Percentiles rank a stretch among this genome's conserved stretches.
phyloP scores from a whole-genome alignment of 1,140 invertebrate genomes.

The Bombus ignitus region DNA sequence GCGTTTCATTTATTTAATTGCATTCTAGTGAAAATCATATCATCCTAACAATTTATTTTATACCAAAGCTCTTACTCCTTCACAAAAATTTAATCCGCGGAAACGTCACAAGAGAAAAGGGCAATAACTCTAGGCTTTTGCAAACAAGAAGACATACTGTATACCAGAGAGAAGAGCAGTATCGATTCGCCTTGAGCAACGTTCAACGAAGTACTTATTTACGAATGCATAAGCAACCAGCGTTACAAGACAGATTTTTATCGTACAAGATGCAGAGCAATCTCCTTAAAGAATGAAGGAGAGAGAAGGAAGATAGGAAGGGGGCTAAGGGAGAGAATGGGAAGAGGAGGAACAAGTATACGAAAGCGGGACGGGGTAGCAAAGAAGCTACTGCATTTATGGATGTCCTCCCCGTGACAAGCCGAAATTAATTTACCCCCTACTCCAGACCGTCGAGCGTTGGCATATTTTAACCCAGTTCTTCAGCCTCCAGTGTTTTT shows the following conservation, averaged over 20 bases:
- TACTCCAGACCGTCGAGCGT: constrained; percentile 49
- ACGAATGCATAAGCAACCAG: constrained; percentile 65
- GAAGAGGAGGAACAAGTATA: neutral
- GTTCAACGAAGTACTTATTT: constrained; percentile 47
- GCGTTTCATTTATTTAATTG: no score
- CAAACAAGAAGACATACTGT: neutral
- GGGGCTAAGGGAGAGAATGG: neutral
- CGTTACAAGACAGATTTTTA: constrained; percentile 56
- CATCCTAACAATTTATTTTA: neutral
- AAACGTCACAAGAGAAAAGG: no score
- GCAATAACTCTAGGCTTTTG: neutral
- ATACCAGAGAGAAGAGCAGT: constrained; percentile 9
- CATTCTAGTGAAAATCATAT: no score
- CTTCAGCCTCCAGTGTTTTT: constrained; percentile 62
- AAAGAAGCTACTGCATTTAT: constrained; percentile 78
- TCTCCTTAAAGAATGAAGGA: neutral
- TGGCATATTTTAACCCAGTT: constrained; percentile 80
- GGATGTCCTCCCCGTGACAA: constrained; percentile 75
- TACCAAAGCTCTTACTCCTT: no score
- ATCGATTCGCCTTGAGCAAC: constrained; percentile 42
- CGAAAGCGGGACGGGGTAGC: constrained; percentile 9
- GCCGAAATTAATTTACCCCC: constrained; percentile 76
- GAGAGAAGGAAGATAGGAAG: neutral
- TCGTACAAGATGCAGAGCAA: constrained; percentile 36
- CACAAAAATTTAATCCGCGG: no score